A percentile compares a stretch with the other conserved stretches of the same genome.
Conservation (phyloP, 2,888 invertebrate genomes). For the Stenodema calcarata region DNA sequence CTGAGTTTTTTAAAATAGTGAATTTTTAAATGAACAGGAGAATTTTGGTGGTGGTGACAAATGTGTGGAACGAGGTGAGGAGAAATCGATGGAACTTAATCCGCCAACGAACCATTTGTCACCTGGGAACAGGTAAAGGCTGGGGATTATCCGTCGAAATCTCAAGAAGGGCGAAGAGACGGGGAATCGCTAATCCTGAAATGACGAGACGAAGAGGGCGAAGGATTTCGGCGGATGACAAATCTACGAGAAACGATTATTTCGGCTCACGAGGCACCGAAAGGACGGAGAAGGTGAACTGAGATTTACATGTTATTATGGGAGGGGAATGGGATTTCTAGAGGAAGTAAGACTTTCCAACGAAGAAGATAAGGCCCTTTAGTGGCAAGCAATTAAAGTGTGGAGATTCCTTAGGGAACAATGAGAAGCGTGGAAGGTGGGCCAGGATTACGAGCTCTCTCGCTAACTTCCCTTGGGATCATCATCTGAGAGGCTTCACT, state of each 20-base stretch:
- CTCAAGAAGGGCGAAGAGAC: not conserved
- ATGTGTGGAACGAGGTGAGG: no score
- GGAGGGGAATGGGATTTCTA: not conserved
- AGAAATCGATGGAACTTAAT: not conserved
- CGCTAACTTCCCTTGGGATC: conserved; percentile 2
- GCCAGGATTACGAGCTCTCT: conserved; percentile 10
- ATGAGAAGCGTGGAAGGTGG: conserved; percentile 18
- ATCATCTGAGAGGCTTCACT: not conserved
- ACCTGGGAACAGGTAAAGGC: not conserved
- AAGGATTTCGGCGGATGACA: conserved; percentile 25
- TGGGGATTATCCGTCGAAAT: conserved; percentile 7
- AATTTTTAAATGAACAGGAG: no score
- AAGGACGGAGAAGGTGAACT: conserved; percentile 2
- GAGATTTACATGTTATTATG: conserved; percentile 41
- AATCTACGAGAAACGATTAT: conserved; percentile 41
- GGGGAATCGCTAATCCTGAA: not conserved
- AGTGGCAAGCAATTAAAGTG: conserved; percentile 39
- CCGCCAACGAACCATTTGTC: conserved; percentile 6
- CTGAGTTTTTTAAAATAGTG: no score
- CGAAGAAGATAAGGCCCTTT: conserved; percentile 20
- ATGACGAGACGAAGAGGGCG: not conserved
- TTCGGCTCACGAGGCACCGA: not conserved
- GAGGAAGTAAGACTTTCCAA: not conserved
- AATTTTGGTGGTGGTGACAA: no score
- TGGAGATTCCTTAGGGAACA: conserved; percentile 34